Conservation (phyloP, 2,113 vertebrate genomes). For the Piaya cayana region DNA sequence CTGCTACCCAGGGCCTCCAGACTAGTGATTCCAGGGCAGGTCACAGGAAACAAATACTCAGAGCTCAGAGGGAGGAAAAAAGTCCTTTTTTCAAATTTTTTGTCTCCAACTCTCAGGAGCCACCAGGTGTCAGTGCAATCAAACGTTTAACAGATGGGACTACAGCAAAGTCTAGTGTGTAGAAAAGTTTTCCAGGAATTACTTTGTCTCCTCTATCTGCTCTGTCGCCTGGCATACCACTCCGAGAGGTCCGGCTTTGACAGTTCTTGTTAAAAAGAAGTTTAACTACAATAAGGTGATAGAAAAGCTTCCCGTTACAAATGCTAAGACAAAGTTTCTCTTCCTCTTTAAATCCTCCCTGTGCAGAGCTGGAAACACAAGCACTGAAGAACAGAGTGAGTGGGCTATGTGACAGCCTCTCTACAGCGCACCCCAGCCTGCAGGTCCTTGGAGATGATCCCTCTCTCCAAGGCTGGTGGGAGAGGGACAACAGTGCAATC, state of each 20-base stretch:
- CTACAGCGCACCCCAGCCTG: neutral
- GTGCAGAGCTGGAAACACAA: conserved; percentile 23
- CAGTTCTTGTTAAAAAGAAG: conserved; percentile 53
- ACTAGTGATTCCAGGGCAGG: neutral
- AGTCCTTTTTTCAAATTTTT: neutral
- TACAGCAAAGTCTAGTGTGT: neutral
- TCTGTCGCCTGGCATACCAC: neutral
- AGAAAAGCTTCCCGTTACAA: conserved; percentile 65
- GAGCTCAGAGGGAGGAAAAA: neutral
- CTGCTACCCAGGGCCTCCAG: neutral
- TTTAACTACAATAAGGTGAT: conserved; percentile 61
- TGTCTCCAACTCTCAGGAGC: neutral
- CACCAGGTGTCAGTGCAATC: conserved; percentile 55
- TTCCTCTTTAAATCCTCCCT: conserved; percentile 23
- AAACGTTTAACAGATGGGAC: neutral
- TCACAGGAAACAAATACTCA: neutral
- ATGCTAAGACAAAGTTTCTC: conserved; percentile 43
- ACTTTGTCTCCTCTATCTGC: neutral
- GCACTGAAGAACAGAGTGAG: neutral
- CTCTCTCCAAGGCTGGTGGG: neutral
- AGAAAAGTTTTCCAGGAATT: neutral
- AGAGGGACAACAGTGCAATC: conserved; percentile 63
- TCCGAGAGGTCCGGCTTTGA: conserved; percentile 39
- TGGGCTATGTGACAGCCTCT: neutral
- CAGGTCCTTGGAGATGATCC: neutral